A percentile compares a stretch with the other conserved stretches of the same genome.
Evolutionary conservation across 1,140 invertebrate species (phyloP).

Genomic region (Saccostrea echinata): DNA sequence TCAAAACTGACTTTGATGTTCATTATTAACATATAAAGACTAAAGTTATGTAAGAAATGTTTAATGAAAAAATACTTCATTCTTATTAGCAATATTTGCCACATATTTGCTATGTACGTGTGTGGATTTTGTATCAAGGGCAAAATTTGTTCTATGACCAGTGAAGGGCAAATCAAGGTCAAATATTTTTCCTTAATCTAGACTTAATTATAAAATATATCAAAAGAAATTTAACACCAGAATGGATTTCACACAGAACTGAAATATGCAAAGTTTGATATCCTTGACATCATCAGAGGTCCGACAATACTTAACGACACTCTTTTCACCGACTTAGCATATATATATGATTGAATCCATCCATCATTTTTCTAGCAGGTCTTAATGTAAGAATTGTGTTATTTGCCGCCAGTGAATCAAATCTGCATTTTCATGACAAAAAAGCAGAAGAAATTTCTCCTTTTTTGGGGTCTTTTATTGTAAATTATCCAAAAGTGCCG

Average conservation of each 20-base stretch:
- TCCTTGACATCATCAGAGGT: neutral
- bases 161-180: conserved; percentile 17
- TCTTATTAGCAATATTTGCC: too few relatives aligned
- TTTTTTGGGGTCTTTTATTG: neutral
- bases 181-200: neutral
- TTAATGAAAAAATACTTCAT: too few relatives aligned
- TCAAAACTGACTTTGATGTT: too few relatives aligned
- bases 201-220: neutral
- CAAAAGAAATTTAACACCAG: neutral
- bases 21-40: too few relatives aligned
- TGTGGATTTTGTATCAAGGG: neutral
- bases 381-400: neutral
- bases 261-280: neutral
- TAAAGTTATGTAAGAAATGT: too few relatives aligned
- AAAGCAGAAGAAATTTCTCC: neutral
- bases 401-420: neutral
- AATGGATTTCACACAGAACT: neutral
- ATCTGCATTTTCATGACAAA: neutral
- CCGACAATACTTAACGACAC: neutral
- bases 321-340: neutral
- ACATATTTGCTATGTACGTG: too few relatives aligned
- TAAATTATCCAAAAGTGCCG: neutral
- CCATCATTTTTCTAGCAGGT: neutral
- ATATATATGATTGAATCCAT: conserved; percentile 4
- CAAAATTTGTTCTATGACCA: neutral